These are phyloP conservation scores for Phorcus lineatus DNA, from an alignment of 2,888 invertebrate species.

Conservation along the genomic window DNA sequence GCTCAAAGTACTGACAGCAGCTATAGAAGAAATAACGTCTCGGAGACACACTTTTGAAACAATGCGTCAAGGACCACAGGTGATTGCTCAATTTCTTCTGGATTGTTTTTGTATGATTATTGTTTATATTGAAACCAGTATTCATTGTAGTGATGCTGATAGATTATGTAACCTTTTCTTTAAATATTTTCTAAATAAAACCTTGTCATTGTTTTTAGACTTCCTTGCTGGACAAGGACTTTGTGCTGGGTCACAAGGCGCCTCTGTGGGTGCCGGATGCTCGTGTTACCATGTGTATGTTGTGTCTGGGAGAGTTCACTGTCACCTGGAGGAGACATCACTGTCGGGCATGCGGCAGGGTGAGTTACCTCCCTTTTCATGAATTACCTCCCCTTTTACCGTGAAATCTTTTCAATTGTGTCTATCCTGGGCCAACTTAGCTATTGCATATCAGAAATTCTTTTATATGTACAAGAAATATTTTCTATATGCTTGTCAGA, in stretches of 20 bases:
- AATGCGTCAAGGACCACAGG: slow-evolving; percentile 57
- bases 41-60: slow-evolving; percentile 76
- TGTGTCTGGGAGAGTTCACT: slow-evolving; percentile 81
- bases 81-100: slow-evolving; percentile 23
- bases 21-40: slow-evolving; percentile 77
- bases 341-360: slow-evolving; percentile 83
- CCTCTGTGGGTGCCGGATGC: slow-evolving; percentile 80
- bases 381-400: slow-evolving; percentile 79
- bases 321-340: slow-evolving; percentile 82
- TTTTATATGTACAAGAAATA: no score
- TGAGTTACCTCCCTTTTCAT: slow-evolving; percentile 65
- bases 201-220: slow-evolving; percentile 19
- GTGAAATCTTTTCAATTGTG: slow-evolving; percentile 79
- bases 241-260: slow-evolving; percentile 74
- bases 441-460: no score
- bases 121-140: no score
- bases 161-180: no score
- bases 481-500: no score
- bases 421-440: no score
- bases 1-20: slow-evolving; percentile 77
- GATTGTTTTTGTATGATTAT: no score
- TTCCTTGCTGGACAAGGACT: slow-evolving; percentile 61
- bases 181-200: no score
- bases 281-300: slow-evolving; percentile 82
- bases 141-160: no score